Evolutionary conservation across 2,797 vertebrate species (phyloP), one percentile per base, ranked within the genome.

Genomic region (Gouania willdenowi): DNA sequence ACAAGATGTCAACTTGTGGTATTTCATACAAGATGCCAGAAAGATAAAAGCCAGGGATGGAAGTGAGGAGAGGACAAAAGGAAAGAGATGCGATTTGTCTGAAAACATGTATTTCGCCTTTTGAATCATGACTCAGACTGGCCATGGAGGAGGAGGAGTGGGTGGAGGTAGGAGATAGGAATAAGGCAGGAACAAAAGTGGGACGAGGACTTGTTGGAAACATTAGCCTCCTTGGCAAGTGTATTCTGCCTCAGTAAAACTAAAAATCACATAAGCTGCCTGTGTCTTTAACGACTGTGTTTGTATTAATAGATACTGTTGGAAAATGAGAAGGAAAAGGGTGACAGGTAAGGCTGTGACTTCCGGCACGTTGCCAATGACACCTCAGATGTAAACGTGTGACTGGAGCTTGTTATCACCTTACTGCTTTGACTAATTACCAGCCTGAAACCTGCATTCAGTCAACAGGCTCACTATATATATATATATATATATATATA

Each of bases 331-430:
- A 37, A 9, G 9, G 9, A 37, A 9, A 9, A 13, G 53, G 27
- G 48, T 31, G 50, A 66, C 33, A 37, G 46, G 43, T 29, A 44
- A 46, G 19, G 62, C 50, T 76, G 77, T 55, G 56, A 79, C 53
- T 76, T 80, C 68, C 54, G 39, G 60, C 61, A 58, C 17, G 20
- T 47, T 58, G 57, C 59, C 64, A 71, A 42, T n/a, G 26, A 44
- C 81, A 69, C 68, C 66, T 79, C 58, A 5, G 42, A 21, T 72
- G 68, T 52, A 57, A 81, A 82, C 45, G 40, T 60, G 80, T 66
- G 83, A 72, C 76, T 75, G 75, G 43, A 41, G 64, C 80, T 88
- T 74, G 83, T 88, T 89, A 88, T 81, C 88, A 66, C 82, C 70
- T 81, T 45, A 41, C 65, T 72, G 67, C 58, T 75, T 70, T 37